Base-by-base conservation (phyloP, 2,888 invertebrate species). In the Baccha elongata region DNA sequence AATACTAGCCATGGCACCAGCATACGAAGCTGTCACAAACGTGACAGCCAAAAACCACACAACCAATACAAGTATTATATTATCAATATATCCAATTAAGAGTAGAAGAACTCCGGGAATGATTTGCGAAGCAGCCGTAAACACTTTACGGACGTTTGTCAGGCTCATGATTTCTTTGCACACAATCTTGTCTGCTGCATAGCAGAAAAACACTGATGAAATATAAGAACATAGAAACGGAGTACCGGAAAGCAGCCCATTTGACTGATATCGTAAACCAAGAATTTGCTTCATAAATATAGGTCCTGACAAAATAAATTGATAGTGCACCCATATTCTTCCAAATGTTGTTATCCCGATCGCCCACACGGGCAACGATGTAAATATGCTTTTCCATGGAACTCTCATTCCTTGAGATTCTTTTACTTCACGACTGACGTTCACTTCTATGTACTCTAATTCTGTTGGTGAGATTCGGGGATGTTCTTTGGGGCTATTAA, bases 1-100 rank as follows among this genome's bases (percentile, higher is more conserved):
- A 83, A 95, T 93, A 87, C 93, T 95, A 0, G 95, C 94, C 94
- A 95, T 95, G 3, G 94, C 94, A 37, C 94, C 94, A 3, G 94
- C 94, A 87, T 95, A 94, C 0, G 94, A 93, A 10, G 94, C 94
- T 17, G 94, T 94, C 86, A 95, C 94, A 75, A 94, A 91, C 10
- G 94, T 94, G 3, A 95, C 94, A 21, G 94, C 94, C 72, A 93
- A 89, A 88, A 94, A 94, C 94, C 94, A 95, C 15, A 94, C 91
- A 37, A 93, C 89, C 84, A 94, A 88, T 42, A 93, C 93, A 60
- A 92, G 86, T 21, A 90, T 87, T 62, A 94, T 91, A 87, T 93
- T 91, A 81, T 94, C 93, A 76, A 94, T 91, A 87, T 94, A 94
- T 46, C 94, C 93, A 86, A 94, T 93, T 26, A 92, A 87, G 37